phyloP scores from a whole-genome alignment of 64 coral and sea anemone genomes.

The Actinia tenebrosa region DNA sequence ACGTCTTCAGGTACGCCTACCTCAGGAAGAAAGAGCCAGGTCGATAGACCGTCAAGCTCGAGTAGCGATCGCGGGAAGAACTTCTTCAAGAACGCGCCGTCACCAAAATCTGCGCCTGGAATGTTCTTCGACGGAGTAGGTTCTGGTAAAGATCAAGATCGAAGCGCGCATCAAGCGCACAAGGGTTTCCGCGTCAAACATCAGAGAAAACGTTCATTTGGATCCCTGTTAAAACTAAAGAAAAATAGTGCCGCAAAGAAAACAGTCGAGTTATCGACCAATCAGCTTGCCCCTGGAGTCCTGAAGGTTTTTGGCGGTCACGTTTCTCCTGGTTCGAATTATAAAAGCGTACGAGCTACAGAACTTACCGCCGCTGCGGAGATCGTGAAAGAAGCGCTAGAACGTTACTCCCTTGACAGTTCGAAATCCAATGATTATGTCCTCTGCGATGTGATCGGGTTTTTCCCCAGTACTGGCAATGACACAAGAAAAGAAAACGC shows the following conservation, averaged over 20 bases:
- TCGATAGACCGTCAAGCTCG: constrained; percentile 27
- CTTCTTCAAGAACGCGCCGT: constrained; percentile 53
- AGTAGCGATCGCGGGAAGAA: constrained; percentile 53
- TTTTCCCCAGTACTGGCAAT: constrained; percentile 46
- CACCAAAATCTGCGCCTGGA: constrained; percentile 44
- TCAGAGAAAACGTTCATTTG: constrained; percentile 70
- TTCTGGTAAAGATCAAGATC: constrained; percentile 26
- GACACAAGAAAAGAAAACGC: constrained; percentile 21
- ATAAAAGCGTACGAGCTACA: constrained; percentile 92
- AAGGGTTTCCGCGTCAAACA: constrained; percentile 45
- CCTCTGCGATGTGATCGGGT: constrained; percentile 95
- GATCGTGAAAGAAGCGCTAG: constrained; percentile 86
- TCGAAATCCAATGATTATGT: constrained; percentile 75
- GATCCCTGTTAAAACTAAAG: constrained; percentile 62
- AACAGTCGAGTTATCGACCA: constrained; percentile 80
- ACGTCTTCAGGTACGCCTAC: not conserved
- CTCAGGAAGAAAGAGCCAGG: not conserved
- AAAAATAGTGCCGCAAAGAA: constrained; percentile 39
- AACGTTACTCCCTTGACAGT: constrained; percentile 67
- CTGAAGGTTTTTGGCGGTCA: constrained; percentile 93
- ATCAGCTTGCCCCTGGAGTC: constrained; percentile 88
- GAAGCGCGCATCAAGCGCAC: constrained; percentile 51
- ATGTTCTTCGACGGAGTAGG: constrained; percentile 77
- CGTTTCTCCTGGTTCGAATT: constrained; percentile 93
- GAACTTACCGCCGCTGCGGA: constrained; percentile 69